Conservation (phyloP, 2,113 vertebrate species). For the Malurus alboscapulatus region DNA sequence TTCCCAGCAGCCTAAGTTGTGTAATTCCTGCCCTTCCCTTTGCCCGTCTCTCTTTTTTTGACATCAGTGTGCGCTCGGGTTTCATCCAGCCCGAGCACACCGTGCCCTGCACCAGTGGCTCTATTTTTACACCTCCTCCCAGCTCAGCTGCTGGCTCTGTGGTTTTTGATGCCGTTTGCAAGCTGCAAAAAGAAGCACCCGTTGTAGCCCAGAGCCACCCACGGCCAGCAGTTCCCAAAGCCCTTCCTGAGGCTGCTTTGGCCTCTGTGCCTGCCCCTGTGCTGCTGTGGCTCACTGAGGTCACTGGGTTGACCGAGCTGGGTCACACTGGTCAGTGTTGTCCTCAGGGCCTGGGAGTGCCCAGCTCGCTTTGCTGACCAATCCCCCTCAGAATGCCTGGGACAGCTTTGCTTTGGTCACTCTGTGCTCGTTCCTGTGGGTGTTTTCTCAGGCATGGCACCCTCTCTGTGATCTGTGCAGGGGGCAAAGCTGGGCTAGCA, state of each 20-base stretch:
- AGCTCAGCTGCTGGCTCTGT: neutral
- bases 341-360: neutral
- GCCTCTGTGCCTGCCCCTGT: neutral
- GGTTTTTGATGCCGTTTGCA: neutral
- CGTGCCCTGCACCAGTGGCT: neutral
- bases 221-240: neutral
- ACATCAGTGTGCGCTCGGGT: neutral
- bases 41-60: neutral
- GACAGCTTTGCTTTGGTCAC: neutral
- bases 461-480: neutral
- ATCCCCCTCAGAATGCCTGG: neutral
- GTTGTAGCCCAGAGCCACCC: neutral
- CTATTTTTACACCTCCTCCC: slow-evolving; percentile 37
- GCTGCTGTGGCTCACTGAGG: fast-evolving
- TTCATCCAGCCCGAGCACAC: neutral
- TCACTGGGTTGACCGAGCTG: fast-evolving
- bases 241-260: neutral
- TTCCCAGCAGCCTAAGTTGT: neutral
- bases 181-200: neutral
- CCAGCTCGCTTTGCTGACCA: neutral
- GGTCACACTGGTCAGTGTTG: neutral
- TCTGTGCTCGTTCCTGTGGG: neutral
- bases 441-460: neutral
- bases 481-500: neutral
- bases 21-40: neutral